Evolutionary conservation across 1,140 invertebrate species (phyloP).

Genomic region (Heliconius eleuchia): DNA sequence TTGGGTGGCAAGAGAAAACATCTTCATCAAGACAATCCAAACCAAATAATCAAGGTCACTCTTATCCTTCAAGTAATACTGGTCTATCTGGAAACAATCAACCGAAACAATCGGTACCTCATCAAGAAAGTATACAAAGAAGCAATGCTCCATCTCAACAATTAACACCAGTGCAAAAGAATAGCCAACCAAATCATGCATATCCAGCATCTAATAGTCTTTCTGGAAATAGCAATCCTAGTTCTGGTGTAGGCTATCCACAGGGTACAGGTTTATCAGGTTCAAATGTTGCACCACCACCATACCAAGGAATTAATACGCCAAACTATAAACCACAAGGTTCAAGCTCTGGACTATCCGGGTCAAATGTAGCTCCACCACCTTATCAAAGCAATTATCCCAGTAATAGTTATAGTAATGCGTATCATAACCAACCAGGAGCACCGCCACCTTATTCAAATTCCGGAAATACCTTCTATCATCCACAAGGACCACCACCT

Average conservation of each 20-base stretch:
- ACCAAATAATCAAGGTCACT: conserved; percentile 60
- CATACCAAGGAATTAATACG: conserved; percentile 50
- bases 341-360: conserved; percentile 44
- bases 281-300: conserved; percentile 35
- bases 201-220: conserved; percentile 62
- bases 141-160: conserved; percentile 53
- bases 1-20: conserved; percentile 73
- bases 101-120: conserved; percentile 49
- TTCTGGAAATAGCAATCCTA: conserved; percentile 46
- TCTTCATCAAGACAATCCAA: conserved; percentile 38
- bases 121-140: conserved; percentile 62
- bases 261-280: conserved; percentile 41
- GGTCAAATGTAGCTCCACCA: conserved; percentile 46
- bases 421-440: conserved; percentile 44
- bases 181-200: conserved; percentile 53
- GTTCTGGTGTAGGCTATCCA: conserved; percentile 27
- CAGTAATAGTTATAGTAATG: conserved; percentile 41
- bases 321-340: conserved; percentile 32
- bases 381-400: conserved; percentile 50
- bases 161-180: conserved; percentile 31
- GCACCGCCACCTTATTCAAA: conserved; percentile 57
- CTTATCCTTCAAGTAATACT: conserved; percentile 72
- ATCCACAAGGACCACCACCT: conserved; percentile 63
- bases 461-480: conserved; percentile 52
- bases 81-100: conserved; percentile 63